A percentile compares a stretch with the other conserved stretches of the same genome.
These are phyloP conservation scores for Diachrysia chrysitis DNA, from an alignment of 2,888 invertebrate species.

Conservation along the genomic window DNA sequence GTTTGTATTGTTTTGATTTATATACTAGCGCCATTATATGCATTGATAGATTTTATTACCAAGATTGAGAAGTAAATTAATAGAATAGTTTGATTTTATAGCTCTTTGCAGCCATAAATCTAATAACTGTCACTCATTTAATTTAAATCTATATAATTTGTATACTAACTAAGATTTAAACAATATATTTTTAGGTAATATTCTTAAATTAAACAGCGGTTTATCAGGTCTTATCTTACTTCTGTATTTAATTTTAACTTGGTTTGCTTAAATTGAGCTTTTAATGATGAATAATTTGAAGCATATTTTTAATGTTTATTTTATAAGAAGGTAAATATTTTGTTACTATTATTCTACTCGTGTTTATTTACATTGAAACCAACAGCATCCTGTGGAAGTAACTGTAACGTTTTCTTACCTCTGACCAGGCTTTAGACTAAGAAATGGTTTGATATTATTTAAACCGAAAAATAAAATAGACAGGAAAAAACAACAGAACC, in stretches of 20 bases:
- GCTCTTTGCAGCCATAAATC: conserved; percentile 28
- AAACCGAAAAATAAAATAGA: too few relatives aligned
- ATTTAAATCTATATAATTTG: conserved; percentile 19
- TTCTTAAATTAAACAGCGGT: neutral
- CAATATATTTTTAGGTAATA: neutral
- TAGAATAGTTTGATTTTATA: conserved; percentile 32
- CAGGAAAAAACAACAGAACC: too few relatives aligned
- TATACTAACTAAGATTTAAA: conserved; percentile 12
- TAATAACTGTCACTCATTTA: conserved; percentile 25
- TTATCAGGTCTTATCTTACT: neutral
- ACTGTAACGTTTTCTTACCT: too few relatives aligned
- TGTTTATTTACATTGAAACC: too few relatives aligned
- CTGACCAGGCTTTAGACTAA: too few relatives aligned
- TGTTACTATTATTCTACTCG: too few relatives aligned
- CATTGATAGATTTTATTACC: conserved; percentile 22
- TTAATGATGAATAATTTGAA: neutral
- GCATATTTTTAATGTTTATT: too few relatives aligned
- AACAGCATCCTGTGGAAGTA: too few relatives aligned
- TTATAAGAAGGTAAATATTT: too few relatives aligned
- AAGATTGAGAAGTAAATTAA: conserved; percentile 18
- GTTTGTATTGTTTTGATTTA: neutral
- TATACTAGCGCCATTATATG: conserved; percentile 11
- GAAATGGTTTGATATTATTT: too few relatives aligned
- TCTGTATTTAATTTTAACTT: neutral
- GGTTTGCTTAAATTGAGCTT: neutral